A percentile compares a stretch with the other conserved stretches of the same genome.
Conservation (phyloP, 2,888 invertebrate genomes). For the Thera britannica region DNA sequence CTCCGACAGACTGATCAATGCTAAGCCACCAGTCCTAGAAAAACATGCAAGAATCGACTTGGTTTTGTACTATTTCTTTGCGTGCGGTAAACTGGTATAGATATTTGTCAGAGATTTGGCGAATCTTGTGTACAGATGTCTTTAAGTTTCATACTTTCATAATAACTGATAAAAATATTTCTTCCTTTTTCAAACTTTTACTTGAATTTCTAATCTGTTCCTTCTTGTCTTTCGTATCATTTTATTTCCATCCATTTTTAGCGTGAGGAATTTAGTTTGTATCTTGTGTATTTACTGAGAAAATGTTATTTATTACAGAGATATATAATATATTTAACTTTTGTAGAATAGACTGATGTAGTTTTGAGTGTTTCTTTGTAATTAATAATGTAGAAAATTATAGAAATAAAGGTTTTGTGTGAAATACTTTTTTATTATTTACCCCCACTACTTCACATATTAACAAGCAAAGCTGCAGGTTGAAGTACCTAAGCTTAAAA, state of each 20-base stretch:
- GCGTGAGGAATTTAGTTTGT: slow-evolving; percentile 37
- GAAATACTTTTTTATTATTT: slow-evolving; percentile 34
- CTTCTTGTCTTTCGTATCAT: slow-evolving; percentile 31
- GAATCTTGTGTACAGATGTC: not conserved
- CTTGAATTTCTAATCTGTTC: slow-evolving; percentile 24
- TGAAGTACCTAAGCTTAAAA: too few species aligned
- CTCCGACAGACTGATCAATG: not conserved
- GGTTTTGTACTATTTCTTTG: too few species aligned
- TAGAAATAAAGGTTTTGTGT: slow-evolving; percentile 62
- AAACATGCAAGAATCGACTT: too few species aligned
- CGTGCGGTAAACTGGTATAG: too few species aligned
- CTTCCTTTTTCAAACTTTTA: slow-evolving; percentile 22
- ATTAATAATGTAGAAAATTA: slow-evolving; percentile 51
- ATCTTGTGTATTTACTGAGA: slow-evolving; percentile 40
- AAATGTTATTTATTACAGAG: slow-evolving; percentile 51
- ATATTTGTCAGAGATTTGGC: not conserved
- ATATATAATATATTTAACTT: slow-evolving; percentile 53
- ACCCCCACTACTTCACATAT: too few species aligned
- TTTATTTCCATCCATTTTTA: slow-evolving; percentile 32
- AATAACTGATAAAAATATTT: slow-evolving; percentile 4
- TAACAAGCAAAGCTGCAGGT: too few species aligned
- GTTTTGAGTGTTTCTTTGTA: slow-evolving; percentile 53
- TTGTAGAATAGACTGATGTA: slow-evolving; percentile 59
- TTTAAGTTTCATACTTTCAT: not conserved
- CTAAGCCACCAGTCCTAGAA: too few species aligned